Percentiles rank a stretch among this genome's conserved stretches.
Conservation (phyloP, 2,113 vertebrate genomes). For the Himantopus leucocephalus region DNA sequence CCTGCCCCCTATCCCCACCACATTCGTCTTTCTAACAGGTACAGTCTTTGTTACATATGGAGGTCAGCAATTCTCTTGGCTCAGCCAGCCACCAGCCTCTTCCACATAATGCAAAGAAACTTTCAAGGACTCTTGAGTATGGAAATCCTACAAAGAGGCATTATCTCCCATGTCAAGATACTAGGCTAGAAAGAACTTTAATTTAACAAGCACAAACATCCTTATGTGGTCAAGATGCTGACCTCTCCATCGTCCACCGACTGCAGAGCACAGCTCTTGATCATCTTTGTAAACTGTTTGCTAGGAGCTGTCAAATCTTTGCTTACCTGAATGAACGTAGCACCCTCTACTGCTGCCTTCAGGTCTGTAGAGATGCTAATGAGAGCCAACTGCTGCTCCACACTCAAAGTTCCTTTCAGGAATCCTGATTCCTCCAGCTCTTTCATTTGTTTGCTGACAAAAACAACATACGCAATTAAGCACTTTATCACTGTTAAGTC, state of each 20-base stretch:
- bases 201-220: background rate
- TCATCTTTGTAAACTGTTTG: background rate
- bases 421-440: conserved; percentile 78
- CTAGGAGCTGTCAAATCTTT: background rate
- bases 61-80: background rate
- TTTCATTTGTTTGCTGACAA: conserved; percentile 83
- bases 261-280: background rate
- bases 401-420: conserved; percentile 82
- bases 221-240: background rate
- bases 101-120: background rate
- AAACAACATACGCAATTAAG: background rate
- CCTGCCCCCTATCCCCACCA: background rate
- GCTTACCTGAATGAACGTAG: conserved; percentile 91
- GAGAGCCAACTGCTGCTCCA: conserved; percentile 80
- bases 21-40: background rate
- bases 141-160: background rate
- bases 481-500: background rate
- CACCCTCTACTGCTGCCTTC: conserved; percentile 83
- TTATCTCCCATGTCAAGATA: background rate
- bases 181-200: background rate
- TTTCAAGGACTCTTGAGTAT: background rate
- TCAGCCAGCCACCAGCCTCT: background rate
- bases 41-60: background rate
- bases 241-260: background rate
- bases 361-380: conserved; percentile 81